These are phyloP conservation scores for Acanthaster planci DNA, from an alignment of 35 echinoderm and acorn worm genomes.

Conservation along the genomic window DNA sequence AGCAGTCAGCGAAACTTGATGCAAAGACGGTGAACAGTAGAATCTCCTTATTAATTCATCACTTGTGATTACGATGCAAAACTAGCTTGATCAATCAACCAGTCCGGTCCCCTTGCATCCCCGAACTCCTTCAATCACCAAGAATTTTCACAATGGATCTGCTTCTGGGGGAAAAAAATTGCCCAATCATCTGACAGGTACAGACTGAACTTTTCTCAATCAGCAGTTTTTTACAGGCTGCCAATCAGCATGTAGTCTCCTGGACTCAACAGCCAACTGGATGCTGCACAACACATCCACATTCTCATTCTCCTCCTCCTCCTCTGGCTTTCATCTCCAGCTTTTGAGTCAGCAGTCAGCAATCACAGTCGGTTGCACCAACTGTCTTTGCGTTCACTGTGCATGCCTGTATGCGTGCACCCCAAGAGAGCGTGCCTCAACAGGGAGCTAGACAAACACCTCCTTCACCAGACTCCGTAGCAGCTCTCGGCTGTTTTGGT, in stretches of 20 bases:
- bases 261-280: conserved; percentile 11
- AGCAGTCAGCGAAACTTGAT: too few relatives aligned
- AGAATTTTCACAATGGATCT: not conserved
- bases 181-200: not conserved
- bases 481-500: conserved; percentile 38
- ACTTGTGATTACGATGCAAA: too few relatives aligned
- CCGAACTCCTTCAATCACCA: conserved; percentile 5
- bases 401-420: too few relatives aligned
- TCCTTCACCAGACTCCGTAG: conserved; percentile 6
- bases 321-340: not conserved
- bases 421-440: not conserved
- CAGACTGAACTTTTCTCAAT: conserved; percentile 6
- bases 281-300: not conserved
- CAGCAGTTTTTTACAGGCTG: not conserved
- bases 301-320: too few relatives aligned
- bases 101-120: not conserved
- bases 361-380: not conserved
- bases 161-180: not conserved
- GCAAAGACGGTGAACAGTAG: too few relatives aligned
- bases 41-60: too few relatives aligned
- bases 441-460: not conserved
- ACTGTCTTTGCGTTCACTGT: too few relatives aligned
- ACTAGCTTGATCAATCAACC: not conserved
- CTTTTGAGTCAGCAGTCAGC: not conserved
- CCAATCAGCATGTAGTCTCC: conserved; percentile 22